phyloP scores from a whole-genome alignment of 2,113 vertebrate genomes.

The Bagarius yarrelli region DNA sequence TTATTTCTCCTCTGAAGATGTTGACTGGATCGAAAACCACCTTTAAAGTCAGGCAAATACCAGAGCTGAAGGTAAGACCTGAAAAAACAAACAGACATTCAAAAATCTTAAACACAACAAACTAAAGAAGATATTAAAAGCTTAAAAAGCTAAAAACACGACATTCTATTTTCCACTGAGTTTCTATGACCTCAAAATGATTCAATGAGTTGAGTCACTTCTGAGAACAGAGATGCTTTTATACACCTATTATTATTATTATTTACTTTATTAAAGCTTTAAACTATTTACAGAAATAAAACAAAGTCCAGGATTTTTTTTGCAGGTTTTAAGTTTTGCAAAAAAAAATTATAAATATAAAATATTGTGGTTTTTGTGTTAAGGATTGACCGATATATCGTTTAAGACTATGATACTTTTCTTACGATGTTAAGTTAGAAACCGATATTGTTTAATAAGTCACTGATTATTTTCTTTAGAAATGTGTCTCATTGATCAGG shows the following conservation, averaged over 20 bases:
- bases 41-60: conserved; percentile 78
- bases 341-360: too few relatives aligned
- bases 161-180: neutral
- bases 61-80: conserved; percentile 72
- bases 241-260: too few relatives aligned
- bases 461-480: too few relatives aligned
- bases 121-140: neutral
- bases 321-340: neutral
- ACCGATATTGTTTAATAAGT: neutral
- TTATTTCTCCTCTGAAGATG: conserved; percentile 59
- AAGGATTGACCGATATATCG: neutral
- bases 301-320: neutral
- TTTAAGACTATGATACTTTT: neutral
- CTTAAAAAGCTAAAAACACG: neutral
- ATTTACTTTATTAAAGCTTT: too few relatives aligned
- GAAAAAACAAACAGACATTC: too few relatives aligned
- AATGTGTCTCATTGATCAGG: too few relatives aligned
- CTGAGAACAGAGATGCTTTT: neutral
- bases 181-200: neutral
- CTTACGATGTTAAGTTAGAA: neutral
- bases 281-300: too few relatives aligned
- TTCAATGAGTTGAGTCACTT: neutral
- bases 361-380: neutral
- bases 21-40: conserved; percentile 76
- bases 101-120: neutral